Conservation (phyloP, 2,888 invertebrate species). For the Fabriciana adippe region DNA sequence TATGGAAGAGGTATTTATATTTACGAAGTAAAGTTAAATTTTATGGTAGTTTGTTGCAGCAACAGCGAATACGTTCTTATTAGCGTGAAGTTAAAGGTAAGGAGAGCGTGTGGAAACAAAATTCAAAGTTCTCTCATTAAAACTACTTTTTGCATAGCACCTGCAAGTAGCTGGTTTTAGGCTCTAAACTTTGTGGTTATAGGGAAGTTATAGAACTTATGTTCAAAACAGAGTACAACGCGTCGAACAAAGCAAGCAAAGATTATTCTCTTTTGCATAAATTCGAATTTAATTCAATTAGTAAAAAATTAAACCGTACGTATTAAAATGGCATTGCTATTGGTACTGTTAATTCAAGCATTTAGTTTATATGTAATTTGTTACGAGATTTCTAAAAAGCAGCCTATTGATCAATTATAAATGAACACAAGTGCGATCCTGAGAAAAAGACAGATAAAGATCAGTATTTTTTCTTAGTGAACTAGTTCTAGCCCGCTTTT, state of each 20-base stretch:
- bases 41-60: slow-evolving; percentile 9
- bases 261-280: too few relatives aligned
- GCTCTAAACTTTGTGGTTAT: background rate
- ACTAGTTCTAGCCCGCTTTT: slow-evolving; percentile 28
- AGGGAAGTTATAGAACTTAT: too few relatives aligned
- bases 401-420: too few relatives aligned
- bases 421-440: background rate
- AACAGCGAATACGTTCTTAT: slow-evolving; percentile 16
- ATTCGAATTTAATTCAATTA: too few relatives aligned
- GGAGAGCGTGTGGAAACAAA: slow-evolving; percentile 7
- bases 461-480: slow-evolving; percentile 22
- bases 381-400: too few relatives aligned
- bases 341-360: too few relatives aligned
- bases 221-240: too few relatives aligned
- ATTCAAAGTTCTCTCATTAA: slow-evolving; percentile 19
- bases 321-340: too few relatives aligned
- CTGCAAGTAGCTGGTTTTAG: background rate
- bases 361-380: too few relatives aligned
- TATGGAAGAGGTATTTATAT: background rate
- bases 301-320: too few relatives aligned
- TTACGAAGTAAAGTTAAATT: slow-evolving; percentile 13
- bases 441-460: slow-evolving; percentile 21
- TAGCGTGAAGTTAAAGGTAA: slow-evolving; percentile 9
- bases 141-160: slow-evolving; percentile 1
- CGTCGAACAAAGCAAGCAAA: too few relatives aligned